A percentile compares a stretch with the other conserved stretches of the same genome.
Conservation (phyloP, 2,888 invertebrate species). For the Acanthosoma haemorrhoidale region DNA sequence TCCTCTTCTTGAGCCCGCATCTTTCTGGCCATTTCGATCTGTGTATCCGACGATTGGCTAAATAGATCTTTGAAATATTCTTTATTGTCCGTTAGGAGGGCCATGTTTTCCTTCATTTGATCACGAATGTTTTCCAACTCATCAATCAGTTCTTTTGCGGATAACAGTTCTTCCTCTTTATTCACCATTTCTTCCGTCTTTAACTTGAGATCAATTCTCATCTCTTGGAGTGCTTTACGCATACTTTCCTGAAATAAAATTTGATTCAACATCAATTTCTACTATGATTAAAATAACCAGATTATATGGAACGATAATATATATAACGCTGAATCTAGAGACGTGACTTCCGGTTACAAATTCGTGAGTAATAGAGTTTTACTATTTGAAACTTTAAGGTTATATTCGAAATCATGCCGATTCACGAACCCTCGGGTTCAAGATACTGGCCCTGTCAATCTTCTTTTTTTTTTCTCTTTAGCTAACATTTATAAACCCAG, state of each 20-base stretch:
- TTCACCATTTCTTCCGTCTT: conserved; percentile 17
- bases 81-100: conserved; percentile 24
- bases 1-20: conserved; percentile 19
- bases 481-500: no score
- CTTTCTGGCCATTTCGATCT: background rate
- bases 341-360: no score
- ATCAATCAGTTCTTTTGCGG: conserved; percentile 13
- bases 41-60: conserved; percentile 11
- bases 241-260: conserved; percentile 14
- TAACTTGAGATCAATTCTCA: conserved; percentile 11
- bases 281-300: no score
- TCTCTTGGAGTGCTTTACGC: background rate
- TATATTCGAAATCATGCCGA: no score
- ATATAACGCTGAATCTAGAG: no score
- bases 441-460: no score
- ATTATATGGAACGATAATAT: no score
- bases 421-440: no score
- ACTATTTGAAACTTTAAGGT: no score
- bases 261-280: no score
- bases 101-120: conserved; percentile 27
- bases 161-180: conserved; percentile 26
- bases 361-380: no score
- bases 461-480: no score
- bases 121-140: conserved; percentile 20
- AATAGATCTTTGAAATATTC: conserved; percentile 31